Evolutionary conservation across 2,113 vertebrate genomes (phyloP), one percentile per base, ranked within the genome.

Genomic region (Tautogolabrus adspersus): DNA sequence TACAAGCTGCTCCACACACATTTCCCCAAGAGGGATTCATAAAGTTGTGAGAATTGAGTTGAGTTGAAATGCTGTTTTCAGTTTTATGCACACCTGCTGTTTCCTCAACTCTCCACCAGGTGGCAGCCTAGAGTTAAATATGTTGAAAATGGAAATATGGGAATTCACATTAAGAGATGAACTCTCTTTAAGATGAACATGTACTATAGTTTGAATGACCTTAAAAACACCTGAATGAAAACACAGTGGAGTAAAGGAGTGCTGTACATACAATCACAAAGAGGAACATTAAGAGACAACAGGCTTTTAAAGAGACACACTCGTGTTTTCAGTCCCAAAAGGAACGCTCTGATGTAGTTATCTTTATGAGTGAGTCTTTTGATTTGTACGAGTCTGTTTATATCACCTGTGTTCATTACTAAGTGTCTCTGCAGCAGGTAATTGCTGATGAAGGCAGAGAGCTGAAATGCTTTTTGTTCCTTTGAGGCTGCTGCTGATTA

Each of bases 101-200:
- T 38, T 10, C 71, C 54, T 26, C 2, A 34, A 11, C 16, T 65
- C 3, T 55, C 90, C 94, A 92, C 79, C 84, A 89, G 92, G 90
- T 18, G 87, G 89, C 90, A 83, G 64, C 13, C 21, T 55, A 38
- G 0, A 46, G 40, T 38, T 60, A 16, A 42, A 16, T 23, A 34
- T 30, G 12, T 15, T 52, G 70, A 34, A 34, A 34, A 34, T 34
- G 30, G 1, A 34, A 34, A 34, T 3, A 34, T 34, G 30, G 30
- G 30, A 34, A 34, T 34, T 34, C 6, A 34, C 30, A 34, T 6
- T 5, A 34, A 34, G 30, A 34, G 5, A 34, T 34, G 30, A 34
- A 34, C 30, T 34, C 6, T 3, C 30, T 34, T 34, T 34, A 34
- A 6, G 30, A 34, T 34, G 30, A 34, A 34, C 30, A 34, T 26